Evolutionary conservation across 2,797 vertebrate genomes (phyloP).

Genomic region (Clamator glandarius): DNA sequence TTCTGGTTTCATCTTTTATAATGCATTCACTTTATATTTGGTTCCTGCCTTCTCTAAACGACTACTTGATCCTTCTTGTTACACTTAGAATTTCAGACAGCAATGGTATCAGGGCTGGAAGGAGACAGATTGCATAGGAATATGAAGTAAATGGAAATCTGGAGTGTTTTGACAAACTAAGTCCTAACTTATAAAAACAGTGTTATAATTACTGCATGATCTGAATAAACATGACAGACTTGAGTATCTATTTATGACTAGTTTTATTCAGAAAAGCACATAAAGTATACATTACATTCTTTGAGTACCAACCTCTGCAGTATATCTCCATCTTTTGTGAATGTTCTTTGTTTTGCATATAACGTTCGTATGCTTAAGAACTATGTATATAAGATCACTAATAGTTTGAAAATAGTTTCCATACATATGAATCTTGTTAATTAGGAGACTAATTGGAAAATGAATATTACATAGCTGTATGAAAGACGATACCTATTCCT

Average conservation of each 20-base stretch:
- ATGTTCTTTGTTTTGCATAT: neutral
- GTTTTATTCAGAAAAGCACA: neutral
- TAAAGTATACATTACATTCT: neutral
- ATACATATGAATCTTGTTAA: neutral
- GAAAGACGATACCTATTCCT: neutral
- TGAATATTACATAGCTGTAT: neutral
- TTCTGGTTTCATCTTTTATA: neutral
- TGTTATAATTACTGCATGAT: neutral
- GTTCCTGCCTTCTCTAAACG: neutral
- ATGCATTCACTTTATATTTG: neutral
- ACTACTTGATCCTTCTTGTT: neutral
- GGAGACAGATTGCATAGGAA: neutral
- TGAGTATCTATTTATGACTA: neutral
- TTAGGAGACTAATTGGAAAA: neutral
- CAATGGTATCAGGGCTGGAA: neutral
- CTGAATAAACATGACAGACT: neutral
- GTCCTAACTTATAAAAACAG: neutral
- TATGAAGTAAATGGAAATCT: neutral
- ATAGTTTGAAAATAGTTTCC: neutral
- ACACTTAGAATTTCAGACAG: neutral
- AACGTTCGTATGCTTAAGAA: neutral
- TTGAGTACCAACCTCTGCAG: neutral
- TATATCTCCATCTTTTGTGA: neutral
- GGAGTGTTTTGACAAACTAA: neutral
- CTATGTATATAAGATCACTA: neutral